Percentiles rank a stretch among this genome's conserved stretches.
Conservation (phyloP, 2,888 invertebrate genomes). For the Aphrophora alni region DNA sequence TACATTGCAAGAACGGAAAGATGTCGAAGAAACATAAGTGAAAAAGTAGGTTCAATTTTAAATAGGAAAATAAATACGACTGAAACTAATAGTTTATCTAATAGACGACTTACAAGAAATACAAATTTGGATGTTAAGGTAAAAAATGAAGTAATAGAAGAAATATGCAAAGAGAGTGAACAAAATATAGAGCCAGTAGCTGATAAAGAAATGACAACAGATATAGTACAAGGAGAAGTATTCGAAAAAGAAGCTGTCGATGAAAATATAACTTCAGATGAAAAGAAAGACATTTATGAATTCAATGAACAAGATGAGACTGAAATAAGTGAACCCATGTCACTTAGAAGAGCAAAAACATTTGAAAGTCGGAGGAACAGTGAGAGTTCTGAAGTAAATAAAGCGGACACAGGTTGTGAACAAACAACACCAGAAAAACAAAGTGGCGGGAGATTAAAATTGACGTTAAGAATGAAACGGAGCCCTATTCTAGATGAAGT, state of each 20-base stretch:
- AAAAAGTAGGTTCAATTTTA: neutral
- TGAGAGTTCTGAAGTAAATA: constrained; percentile 48
- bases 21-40: neutral
- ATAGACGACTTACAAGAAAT: neutral
- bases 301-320: constrained; percentile 61
- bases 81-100: neutral
- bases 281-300: constrained; percentile 61
- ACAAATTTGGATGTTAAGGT: neutral
- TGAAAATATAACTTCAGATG: neutral
- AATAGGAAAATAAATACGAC: neutral
- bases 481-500: constrained; percentile 86
- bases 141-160: neutral
- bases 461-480: constrained; percentile 86
- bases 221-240: neutral
- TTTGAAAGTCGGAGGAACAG: constrained; percentile 50
- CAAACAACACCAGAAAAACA: constrained; percentile 29
- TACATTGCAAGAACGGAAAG: constrained; percentile 15
- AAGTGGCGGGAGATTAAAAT: constrained; percentile 46
- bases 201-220: neutral
- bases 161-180: neutral
- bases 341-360: constrained; percentile 50
- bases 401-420: constrained; percentile 31
- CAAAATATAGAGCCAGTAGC: neutral
- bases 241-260: neutral
- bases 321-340: constrained; percentile 53